phyloP scores from a whole-genome alignment of 2,113 vertebrate genomes.

The Carassius gibelio region DNA sequence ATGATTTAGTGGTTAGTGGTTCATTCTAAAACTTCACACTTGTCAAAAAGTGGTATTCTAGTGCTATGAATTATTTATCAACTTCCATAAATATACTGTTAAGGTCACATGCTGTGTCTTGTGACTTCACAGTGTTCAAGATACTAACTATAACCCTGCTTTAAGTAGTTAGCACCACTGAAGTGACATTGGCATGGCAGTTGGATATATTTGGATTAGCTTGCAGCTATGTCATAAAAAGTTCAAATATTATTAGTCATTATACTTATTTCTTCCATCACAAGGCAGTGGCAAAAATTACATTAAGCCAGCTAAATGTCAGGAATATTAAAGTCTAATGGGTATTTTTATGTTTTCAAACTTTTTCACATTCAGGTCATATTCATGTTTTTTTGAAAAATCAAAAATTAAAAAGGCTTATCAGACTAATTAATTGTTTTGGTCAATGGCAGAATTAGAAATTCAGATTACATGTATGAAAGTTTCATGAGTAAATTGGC shows the following conservation, averaged over 20 bases:
- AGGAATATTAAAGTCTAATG: neutral
- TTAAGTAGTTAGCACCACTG: constrained; percentile 9
- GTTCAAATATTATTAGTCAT: neutral
- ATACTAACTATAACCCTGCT: constrained; percentile 25
- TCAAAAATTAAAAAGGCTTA: neutral
- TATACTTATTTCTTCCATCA: neutral
- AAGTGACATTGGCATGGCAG: neutral
- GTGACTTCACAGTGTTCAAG: constrained; percentile 1
- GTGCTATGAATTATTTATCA: neutral
- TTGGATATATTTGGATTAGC: constrained; percentile 15
- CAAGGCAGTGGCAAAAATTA: neutral
- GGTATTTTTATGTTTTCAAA: neutral
- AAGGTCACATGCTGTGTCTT: neutral
- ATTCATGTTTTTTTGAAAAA: neutral
- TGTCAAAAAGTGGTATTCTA: neutral
- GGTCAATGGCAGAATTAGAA: neutral
- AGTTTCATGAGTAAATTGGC: constrained; percentile 24
- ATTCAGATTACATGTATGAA: constrained; percentile 12
- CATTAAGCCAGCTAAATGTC: constrained; percentile 9
- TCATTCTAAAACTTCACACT: neutral
- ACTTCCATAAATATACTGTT: neutral
- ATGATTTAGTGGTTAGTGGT: neutral
- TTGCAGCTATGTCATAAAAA: constrained; percentile 18
- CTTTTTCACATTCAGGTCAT: neutral
- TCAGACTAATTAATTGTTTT: constrained; percentile 6